Conservation (phyloP, 2,888 invertebrate genomes). For the Hyles lineata region DNA sequence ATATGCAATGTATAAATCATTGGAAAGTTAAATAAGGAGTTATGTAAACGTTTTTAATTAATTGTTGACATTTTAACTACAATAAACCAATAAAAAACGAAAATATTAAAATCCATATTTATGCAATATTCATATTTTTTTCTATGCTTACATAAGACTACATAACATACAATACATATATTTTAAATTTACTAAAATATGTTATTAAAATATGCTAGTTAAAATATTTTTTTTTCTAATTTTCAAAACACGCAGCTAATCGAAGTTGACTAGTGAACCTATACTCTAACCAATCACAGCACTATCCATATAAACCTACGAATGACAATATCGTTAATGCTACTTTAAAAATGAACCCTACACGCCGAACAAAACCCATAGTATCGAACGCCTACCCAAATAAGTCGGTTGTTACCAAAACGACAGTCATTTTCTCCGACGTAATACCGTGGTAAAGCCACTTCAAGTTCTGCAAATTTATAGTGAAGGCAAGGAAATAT, state of each 20-base stretch:
- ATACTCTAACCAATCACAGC: slow-evolving; percentile 63
- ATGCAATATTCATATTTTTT: too few relatives aligned
- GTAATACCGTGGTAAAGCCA: slow-evolving; percentile 73
- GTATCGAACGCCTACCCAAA: slow-evolving; percentile 54
- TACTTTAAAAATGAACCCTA: slow-evolving; percentile 47
- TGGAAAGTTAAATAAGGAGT: too few relatives aligned
- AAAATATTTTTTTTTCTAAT: background rate
- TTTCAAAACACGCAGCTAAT: slow-evolving; percentile 37
- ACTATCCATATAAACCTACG: slow-evolving; percentile 62
- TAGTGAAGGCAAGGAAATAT: slow-evolving; percentile 50
- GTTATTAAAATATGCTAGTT: too few relatives aligned
- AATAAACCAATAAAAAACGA: too few relatives aligned
- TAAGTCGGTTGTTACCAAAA: slow-evolving; percentile 62
- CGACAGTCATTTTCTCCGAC: slow-evolving; percentile 72
- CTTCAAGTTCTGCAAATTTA: slow-evolving; percentile 79
- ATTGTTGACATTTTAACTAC: too few relatives aligned
- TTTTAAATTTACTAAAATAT: too few relatives aligned
- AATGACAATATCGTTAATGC: slow-evolving; percentile 59
- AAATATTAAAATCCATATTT: too few relatives aligned
- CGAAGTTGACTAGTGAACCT: slow-evolving; percentile 59
- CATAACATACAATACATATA: too few relatives aligned
- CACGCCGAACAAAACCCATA: slow-evolving; percentile 40
- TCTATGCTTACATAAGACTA: too few relatives aligned
- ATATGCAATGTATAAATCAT: too few relatives aligned
- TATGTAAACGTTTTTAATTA: too few relatives aligned